Base-by-base conservation (phyloP, 1,140 invertebrate genomes). In the Trichonephila clavipes region DNA sequence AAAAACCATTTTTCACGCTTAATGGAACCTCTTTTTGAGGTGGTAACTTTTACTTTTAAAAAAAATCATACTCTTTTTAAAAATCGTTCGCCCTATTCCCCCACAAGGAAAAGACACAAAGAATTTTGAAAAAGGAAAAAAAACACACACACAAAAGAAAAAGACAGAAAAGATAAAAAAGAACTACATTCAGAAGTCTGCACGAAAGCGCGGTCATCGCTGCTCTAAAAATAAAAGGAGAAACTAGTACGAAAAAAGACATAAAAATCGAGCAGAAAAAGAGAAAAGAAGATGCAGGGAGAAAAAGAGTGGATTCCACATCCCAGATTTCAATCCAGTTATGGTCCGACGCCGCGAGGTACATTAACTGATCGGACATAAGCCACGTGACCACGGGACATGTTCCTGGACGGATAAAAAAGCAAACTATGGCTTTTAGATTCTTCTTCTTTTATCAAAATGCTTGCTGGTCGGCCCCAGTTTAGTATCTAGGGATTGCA, bases 311-410 rank as follows among this genome's bases (percentile, higher is more conserved):
- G 51, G 21, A n/a, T 85, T 34, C 21, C 51, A 51, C 18, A 85
- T 61, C 28, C 59, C 18, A 24, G 85, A 87, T 87, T 87, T 87
- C 85, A 87, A 87, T 87, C 59, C 85, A 40, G 59, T 87, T 77
- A 77, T 77, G 72, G 24, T 34, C 28, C 66, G 24, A 24, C 24
- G 85, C 58, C 85, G 24, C 85, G 58, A 61, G 61, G 59, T n/a
- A 28, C 58, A 87, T 87, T 87, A 87, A 87, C 58, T 87, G 58
- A 62, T 87, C 85, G 58, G 59, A 87, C 58, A 87, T 87, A 61
- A 87, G 18, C 62, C 85, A 87, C 85, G 24, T 62, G 85, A 62
- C 85, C 61, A 87, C 28, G 58, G 59, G 16, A 64, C n/a, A 34
- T 59, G 51, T 34, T n/a, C 58, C 51, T n/a, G 3, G 44, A 12